These are phyloP conservation scores for Malacoraja senta DNA, from an alignment of 2,797 vertebrate genomes.

Conservation along the genomic window DNA sequence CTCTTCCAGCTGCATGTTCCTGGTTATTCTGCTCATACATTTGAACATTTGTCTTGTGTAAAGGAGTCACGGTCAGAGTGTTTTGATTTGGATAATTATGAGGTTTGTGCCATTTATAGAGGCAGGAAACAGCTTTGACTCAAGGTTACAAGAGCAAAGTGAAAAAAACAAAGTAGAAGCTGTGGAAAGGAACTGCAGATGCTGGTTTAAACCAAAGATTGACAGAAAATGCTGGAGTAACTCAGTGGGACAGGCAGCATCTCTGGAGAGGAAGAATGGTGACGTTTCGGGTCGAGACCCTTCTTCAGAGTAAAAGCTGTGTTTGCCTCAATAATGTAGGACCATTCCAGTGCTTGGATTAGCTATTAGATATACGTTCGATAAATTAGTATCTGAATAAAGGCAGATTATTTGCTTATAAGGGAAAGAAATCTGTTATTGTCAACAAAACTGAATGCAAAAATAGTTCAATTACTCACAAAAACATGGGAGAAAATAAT, in stretches of 20 bases:
- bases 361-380: neutral
- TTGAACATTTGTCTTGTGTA: neutral
- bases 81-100: constrained; percentile 28
- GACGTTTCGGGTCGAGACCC: too few relatives aligned
- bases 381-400: neutral
- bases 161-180: neutral
- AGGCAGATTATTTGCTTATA: constrained; percentile 2
- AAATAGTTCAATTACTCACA: neutral
- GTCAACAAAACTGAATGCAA: constrained; percentile 7
- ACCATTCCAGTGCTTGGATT: neutral
- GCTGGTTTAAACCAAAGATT: too few relatives aligned
- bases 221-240: too few relatives aligned
- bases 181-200: too few relatives aligned
- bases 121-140: constrained; percentile 16
- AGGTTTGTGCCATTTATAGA: neutral
- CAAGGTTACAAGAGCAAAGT: neutral
- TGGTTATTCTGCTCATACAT: neutral
- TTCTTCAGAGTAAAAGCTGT: neutral
- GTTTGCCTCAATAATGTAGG: neutral
- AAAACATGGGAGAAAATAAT: neutral
- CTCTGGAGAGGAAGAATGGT: too few relatives aligned
- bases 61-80: neutral
- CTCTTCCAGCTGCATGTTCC: neutral
- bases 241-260: too few relatives aligned
- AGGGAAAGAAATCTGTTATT: neutral